phyloP scores from a whole-genome alignment of 2,797 vertebrate species.

The Etheostoma nigrum region DNA sequence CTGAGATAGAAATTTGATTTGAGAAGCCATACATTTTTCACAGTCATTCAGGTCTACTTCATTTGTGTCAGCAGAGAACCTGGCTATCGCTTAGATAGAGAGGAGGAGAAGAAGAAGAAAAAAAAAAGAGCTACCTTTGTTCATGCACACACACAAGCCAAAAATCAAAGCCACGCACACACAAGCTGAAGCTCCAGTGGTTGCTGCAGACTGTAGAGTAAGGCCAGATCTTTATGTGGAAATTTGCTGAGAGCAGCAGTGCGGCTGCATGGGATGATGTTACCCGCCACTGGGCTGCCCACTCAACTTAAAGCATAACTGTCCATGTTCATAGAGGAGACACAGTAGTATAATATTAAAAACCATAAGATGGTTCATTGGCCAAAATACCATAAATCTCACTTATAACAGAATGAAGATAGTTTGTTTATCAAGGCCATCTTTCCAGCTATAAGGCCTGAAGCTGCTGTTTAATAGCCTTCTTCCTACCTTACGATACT shows the following conservation, averaged over 20 bases:
- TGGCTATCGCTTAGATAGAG: not conserved
- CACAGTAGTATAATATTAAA: not conserved
- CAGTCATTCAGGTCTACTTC: not conserved
- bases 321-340: slow-evolving; percentile 38
- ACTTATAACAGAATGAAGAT: not conserved
- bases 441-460: not conserved
- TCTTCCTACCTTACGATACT: not conserved
- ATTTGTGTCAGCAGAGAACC: not conserved
- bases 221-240: slow-evolving; percentile 24
- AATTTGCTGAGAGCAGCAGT: slow-evolving; percentile 47
- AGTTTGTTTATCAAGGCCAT: not conserved
- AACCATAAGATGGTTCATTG: not conserved
- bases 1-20: too few species aligned
- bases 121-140: slow-evolving; percentile 17
- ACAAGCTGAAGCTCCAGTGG: slow-evolving; percentile 17
- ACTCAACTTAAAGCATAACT: slow-evolving; percentile 3
- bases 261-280: slow-evolving; percentile 41
- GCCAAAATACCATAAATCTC: not conserved
- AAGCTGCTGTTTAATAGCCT: not conserved
- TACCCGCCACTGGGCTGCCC: slow-evolving; percentile 33
- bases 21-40: not conserved
- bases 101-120: not conserved
- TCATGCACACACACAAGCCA: slow-evolving; percentile 10
- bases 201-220: slow-evolving; percentile 20
- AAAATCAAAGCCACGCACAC: slow-evolving; percentile 11